Evolutionary conservation across 1,140 invertebrate species (phyloP), one percentile per base, ranked within the genome.

Genomic region (Sinella curviseta): DNA sequence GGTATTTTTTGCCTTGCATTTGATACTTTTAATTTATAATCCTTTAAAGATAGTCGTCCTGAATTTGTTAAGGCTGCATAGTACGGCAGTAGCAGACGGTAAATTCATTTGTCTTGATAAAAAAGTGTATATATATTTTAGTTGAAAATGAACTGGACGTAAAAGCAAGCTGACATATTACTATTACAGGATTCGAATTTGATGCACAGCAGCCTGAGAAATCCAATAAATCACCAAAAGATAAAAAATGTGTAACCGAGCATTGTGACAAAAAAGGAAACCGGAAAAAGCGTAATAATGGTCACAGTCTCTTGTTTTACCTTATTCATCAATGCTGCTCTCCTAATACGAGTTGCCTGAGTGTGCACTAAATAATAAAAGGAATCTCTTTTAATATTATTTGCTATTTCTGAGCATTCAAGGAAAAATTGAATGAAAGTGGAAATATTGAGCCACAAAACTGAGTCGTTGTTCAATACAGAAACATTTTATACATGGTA

Each of bases 221-320:
- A 60, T 60, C 24, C 55, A 60, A 60, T 60, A 60, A 60, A 60
- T 60, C 55, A 60, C 24, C n/a, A 60, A 3, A 12, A 24, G 3
- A 24, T 26, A 60, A 8, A 60, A 60, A 60, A 60, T 14, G n/a
- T n/a, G n/a, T 60, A 60, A 4, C n/a, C 24, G 24, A 60, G n/a
- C 24, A 60, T n/a, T 60, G 55, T 26, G 55, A 60, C 55, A 26
- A 26, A 60, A 60, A 60, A 24, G 8, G 39, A 48, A 48, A 60
- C 55, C 55, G 55, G 55, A 26, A n/a, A 60, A 60, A 60, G 24
- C 55, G 14, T 26, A 60, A 60, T 60, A 60, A 8, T 60, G n/a
- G 55, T 60, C 55, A 60, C 8, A 60, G n/a, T 60, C 24, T 60
- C 55, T 60, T 60, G 55, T 60, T 60, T 60, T 60, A 60, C 55